phyloP scores from a whole-genome alignment of 2,113 vertebrate species.

The Pygoscelis adeliae region DNA sequence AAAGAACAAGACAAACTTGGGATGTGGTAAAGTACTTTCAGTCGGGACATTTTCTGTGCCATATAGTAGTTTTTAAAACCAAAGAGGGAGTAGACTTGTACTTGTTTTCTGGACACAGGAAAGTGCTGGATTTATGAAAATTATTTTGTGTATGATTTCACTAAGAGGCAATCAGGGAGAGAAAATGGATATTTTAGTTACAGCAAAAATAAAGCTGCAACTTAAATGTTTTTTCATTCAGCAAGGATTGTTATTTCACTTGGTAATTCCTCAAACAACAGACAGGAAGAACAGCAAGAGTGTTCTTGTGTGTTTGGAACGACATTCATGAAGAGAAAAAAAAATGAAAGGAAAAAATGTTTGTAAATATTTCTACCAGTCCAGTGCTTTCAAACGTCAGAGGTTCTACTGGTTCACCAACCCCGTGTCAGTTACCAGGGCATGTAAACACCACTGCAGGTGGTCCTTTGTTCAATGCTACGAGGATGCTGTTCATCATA shows the following conservation, averaged over 20 bases:
- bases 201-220: neutral
- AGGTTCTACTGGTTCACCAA: slow-evolving; percentile 38
- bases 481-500: slow-evolving; percentile 11
- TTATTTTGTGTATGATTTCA: neutral
- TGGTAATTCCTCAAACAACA: slow-evolving; percentile 15
- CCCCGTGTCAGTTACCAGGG: neutral
- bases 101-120: neutral
- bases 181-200: neutral
- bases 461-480: slow-evolving; percentile 2
- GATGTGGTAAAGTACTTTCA: neutral
- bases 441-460: neutral
- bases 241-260: neutral
- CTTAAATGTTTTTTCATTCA: neutral
- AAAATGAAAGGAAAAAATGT: neutral
- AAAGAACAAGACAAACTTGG: neutral
- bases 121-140: neutral
- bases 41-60: neutral
- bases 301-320: neutral
- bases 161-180: neutral
- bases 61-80: neutral
- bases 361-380: neutral
- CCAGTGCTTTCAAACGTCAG: neutral
- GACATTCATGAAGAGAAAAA: neutral
- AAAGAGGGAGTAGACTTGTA: neutral
- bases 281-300: neutral